Evolutionary conservation across 2,888 invertebrate species (phyloP).

Genomic region (Furcula furcula): DNA sequence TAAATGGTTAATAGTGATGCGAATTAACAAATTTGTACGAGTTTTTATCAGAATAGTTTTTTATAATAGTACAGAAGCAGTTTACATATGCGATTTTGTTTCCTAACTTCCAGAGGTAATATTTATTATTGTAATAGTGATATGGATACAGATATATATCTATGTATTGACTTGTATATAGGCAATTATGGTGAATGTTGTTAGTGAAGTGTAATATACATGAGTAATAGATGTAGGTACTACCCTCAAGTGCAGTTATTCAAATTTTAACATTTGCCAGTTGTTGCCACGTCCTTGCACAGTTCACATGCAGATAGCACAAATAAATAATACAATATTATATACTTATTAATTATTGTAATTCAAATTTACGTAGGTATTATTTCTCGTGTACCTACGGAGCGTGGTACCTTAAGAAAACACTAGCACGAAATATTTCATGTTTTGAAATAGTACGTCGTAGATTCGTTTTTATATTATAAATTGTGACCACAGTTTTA

Average conservation of each 20-base stretch:
- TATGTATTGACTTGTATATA: constrained; percentile 80
- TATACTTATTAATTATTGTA: constrained; percentile 34
- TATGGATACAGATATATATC: constrained; percentile 84
- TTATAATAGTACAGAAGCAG: constrained; percentile 77
- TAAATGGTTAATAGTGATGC: constrained; percentile 69
- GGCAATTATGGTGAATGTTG: constrained; percentile 61
- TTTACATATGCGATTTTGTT: constrained; percentile 77
- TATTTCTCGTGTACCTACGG: constrained; percentile 55
- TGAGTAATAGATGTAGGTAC: constrained; percentile 61
- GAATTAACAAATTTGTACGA: constrained; percentile 79
- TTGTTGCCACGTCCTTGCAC: constrained; percentile 70
- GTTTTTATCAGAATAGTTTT: constrained; percentile 80
- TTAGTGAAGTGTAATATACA: constrained; percentile 61
- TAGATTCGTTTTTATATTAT: constrained; percentile 76
- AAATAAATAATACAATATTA: constrained; percentile 44
- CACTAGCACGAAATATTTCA: constrained; percentile 72
- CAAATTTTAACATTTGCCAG: constrained; percentile 79
- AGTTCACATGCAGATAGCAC: constrained; percentile 75
- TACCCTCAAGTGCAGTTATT: constrained; percentile 80
- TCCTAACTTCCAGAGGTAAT: constrained; percentile 83
- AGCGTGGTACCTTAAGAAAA: constrained; percentile 64
- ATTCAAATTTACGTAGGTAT: constrained; percentile 48
- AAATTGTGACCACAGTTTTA: constrained; percentile 83
- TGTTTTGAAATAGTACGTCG: constrained; percentile 67
- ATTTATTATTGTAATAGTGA: constrained; percentile 82